phyloP scores from a whole-genome alignment of 2,888 invertebrate species.

The Pyralis farinalis region DNA sequence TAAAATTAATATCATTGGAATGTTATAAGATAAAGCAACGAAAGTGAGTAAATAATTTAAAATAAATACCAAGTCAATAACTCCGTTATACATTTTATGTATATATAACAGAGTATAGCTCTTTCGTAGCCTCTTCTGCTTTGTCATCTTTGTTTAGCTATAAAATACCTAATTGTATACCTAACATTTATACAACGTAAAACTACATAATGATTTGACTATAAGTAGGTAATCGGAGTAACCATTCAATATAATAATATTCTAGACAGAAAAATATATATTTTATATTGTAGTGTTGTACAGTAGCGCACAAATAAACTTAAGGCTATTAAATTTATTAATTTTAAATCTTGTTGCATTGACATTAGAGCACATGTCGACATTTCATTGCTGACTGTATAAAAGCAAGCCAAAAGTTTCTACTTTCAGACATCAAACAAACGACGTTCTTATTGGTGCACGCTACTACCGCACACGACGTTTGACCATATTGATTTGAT shows the following conservation, averaged over 20 bases:
- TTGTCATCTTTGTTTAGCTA: conserved; percentile 58
- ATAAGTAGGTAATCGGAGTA: conserved; percentile 75
- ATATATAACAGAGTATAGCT: conserved; percentile 22
- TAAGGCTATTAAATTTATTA: no score
- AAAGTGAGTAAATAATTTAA: neutral
- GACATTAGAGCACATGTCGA: no score
- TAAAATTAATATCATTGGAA: neutral
- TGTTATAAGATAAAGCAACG: neutral
- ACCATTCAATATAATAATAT: conserved; percentile 43
- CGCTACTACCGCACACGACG: no score
- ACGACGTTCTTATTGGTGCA: no score
- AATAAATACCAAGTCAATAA: no score
- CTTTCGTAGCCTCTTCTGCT: conserved; percentile 64
- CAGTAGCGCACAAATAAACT: no score
- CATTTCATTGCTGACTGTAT: no score
- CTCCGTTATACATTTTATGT: no score
- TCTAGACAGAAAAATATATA: conserved; percentile 23
- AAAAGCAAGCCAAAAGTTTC: no score
- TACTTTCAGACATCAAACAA: no score
- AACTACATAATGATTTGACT: conserved; percentile 64
- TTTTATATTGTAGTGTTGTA: conserved; percentile 16
- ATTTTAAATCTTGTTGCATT: no score
- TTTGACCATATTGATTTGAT: no score
- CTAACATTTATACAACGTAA: conserved; percentile 49
- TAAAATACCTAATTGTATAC: conserved; percentile 37